Evolutionary conservation across 2,113 vertebrate genomes (phyloP).

Genomic region (Dromas ardeola): DNA sequence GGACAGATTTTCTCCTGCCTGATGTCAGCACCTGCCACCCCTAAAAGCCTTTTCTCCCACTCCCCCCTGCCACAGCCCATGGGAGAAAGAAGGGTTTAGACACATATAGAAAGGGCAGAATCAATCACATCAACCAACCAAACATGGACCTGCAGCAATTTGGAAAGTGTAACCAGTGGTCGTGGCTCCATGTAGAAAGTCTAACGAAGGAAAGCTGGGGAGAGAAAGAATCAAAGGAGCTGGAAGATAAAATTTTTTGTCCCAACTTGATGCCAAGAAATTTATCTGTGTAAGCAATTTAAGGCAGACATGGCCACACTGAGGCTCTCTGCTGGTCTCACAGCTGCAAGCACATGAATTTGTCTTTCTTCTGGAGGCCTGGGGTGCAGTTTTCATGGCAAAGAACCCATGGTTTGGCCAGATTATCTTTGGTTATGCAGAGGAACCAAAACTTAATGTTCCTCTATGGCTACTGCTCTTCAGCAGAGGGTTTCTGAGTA

Average conservation of each 20-base stretch:
- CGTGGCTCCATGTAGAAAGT: fast-evolving
- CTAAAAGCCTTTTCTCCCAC: background rate
- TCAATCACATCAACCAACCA: background rate
- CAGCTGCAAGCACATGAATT: background rate
- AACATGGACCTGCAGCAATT: background rate
- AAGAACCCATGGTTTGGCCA: background rate
- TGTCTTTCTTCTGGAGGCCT: background rate
- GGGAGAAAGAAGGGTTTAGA: background rate
- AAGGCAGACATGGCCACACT: background rate
- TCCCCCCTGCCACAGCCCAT: background rate
- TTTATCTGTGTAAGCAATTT: background rate
- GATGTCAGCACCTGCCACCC: background rate
- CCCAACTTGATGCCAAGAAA: background rate
- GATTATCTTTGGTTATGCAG: background rate
- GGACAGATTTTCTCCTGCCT: background rate
- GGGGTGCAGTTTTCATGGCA: background rate
- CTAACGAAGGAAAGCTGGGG: background rate
- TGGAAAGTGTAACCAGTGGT: background rate
- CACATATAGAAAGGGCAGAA: background rate
- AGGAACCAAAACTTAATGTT: background rate
- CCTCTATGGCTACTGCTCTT: background rate
- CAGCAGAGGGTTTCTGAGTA: background rate
- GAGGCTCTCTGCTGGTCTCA: background rate
- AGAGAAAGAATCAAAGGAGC: background rate
- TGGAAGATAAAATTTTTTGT: background rate